Evolutionary conservation across 2,113 vertebrate genomes (phyloP), one percentile per base, ranked within the genome.

Genomic region (Ammodramus savannarum): DNA sequence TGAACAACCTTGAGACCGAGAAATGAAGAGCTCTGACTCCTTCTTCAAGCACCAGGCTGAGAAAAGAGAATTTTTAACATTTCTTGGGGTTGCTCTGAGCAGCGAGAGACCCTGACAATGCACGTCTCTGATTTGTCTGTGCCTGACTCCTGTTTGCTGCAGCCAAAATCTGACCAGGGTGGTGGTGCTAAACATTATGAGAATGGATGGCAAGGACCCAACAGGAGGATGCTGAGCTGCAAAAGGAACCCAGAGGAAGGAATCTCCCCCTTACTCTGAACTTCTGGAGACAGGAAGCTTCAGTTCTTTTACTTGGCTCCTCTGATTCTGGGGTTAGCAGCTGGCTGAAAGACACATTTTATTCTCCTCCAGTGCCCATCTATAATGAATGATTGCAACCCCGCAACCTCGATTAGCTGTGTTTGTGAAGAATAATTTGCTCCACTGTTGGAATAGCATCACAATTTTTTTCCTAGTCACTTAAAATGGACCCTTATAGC

Each of bases 351-450:
- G 71, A 91, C 18, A 51, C n/a, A 44, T 67, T 78, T 78, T 85
- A 59, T 91, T 89, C 52, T 87, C 83, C 61, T 91, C 55, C 6
- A 3, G 49, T 3, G 6, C 67, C 68, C 78, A 81, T 90, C 68
- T 85, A 8, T 90, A 95, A 93, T 86, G 85, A 91, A 84, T 77
- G 83, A 95, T 87, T 83, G 68, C 79, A 91, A 80, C 69, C 75
- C 76, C 0, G 7, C 91, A 85, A 93, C 81, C 89, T 85, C 5
- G 10, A 87, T 95, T 95, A 96, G 48, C 66, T 74, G 27, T 79
- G 41, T 89, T 95, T 82, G 44, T 79, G 81, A 87, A 66, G 89
- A 93, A 91, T 79, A 88, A 94, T 95, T 93, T 76, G 17, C 75
- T 94, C 72, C n/a, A 29, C 63, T 85, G 26, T 79, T 90, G 68